phyloP scores from a whole-genome alignment of 2,113 vertebrate genomes.

The Grantiella picta region DNA sequence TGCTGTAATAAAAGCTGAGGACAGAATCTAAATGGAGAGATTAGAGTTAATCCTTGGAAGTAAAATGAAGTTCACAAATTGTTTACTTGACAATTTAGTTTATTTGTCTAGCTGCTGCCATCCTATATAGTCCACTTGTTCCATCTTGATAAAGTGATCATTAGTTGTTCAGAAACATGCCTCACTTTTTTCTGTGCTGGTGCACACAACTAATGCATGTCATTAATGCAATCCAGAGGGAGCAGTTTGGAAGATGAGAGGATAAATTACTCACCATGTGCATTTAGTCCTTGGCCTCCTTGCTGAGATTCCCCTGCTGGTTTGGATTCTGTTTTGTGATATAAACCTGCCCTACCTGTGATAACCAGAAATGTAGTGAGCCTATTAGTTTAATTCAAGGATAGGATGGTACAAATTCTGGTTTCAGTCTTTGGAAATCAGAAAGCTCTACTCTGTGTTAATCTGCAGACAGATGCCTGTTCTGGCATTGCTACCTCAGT shows the following conservation, averaged over 20 bases:
- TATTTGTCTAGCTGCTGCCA: neutral
- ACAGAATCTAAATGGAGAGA: constrained; percentile 13
- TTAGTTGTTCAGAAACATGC: neutral
- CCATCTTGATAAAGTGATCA: neutral
- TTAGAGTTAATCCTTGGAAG: constrained; percentile 16
- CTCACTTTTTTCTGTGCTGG: neutral
- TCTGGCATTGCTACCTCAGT: neutral
- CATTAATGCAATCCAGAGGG: constrained; percentile 6
- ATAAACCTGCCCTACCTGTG: neutral
- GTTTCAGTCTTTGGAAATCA: neutral
- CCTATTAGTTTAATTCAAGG: neutral
- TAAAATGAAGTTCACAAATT: neutral
- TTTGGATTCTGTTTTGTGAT: constrained; percentile 14
- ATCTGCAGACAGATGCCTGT: neutral
- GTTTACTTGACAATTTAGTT: neutral
- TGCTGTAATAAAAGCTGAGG: neutral
- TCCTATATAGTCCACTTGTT: neutral
- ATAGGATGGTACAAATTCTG: neutral
- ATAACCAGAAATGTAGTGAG: neutral
- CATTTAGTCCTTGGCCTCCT: neutral
- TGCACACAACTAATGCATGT: constrained; percentile 4
- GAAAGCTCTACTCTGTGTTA: neutral
- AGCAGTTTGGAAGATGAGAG: neutral
- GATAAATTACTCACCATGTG: constrained; percentile 24
- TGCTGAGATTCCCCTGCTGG: constrained; percentile 29